Percentiles rank a stretch among this genome's conserved stretches.
phyloP scores from a whole-genome alignment of 1,140 invertebrate species.

The Drosophila parvula region DNA sequence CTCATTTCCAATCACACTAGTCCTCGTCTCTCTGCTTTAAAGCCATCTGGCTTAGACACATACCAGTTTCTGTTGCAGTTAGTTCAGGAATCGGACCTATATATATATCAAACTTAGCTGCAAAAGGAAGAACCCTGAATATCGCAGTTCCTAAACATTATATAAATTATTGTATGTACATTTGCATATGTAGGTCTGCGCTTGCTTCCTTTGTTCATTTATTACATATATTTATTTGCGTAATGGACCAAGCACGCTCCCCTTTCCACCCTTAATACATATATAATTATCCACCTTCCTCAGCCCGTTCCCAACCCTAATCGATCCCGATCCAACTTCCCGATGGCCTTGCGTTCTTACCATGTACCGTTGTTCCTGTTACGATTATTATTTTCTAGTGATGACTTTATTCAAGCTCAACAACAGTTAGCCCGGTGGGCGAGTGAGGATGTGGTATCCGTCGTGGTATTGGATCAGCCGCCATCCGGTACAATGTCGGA shows the following conservation, averaged over 20 bases:
- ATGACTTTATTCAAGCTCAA: constrained; percentile 97
- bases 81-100: neutral
- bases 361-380: constrained; percentile 84
- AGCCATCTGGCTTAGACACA: neutral
- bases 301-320: neutral
- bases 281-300: neutral
- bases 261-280: neutral
- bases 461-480: constrained; percentile 85
- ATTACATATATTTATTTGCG: neutral
- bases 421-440: constrained; percentile 95
- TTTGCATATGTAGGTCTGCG: neutral
- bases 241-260: constrained; percentile 5
- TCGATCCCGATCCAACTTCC: constrained; percentile 30
- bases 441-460: constrained; percentile 92
- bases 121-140: neutral
- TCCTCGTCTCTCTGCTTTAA: neutral
- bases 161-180: neutral
- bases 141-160: neutral
- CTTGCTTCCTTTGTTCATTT: neutral
- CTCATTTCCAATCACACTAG: neutral
- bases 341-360: constrained; percentile 73
- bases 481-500: constrained; percentile 81
- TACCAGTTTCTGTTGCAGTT: constrained; percentile 2
- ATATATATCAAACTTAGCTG: neutral
- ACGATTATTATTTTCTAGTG: constrained; percentile 93